Base-by-base conservation (phyloP, 2,888 invertebrate species). In the Campoplex nolae region DNA sequence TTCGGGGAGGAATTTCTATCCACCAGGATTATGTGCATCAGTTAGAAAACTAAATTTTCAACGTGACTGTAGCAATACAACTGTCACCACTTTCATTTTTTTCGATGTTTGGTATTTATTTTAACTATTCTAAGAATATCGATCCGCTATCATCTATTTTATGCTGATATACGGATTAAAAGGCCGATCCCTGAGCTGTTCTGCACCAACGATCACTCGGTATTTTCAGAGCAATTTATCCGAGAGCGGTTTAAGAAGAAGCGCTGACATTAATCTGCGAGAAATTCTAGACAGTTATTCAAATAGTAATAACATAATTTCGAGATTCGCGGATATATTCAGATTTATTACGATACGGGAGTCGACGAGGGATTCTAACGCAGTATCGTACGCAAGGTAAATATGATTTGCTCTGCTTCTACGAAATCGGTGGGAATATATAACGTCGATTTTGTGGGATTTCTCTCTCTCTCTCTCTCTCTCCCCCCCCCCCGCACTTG, bases 381-480 rank as follows among this genome's bases (percentile, higher is more conserved):
- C 6, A 56, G n/a, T 56, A 45, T 56, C 70, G 38, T 56, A 73
- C 62, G 45, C 42, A 74, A 76, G 74, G 79, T 83, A 86, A 83
- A 86, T 85, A 79, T 79, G 68, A 86, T 83, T 86, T 76, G 62
- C 83, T 32, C 75, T 62, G 56, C 83, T 65, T 48, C 62, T 78
- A 16, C 77, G 74, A 79, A 86, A 86, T 83, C 79, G 79, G 13
- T 48, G 62, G 38, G 62, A 2, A 76, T 76, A 83, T 83, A 79
- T 75, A 35, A 76, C 79, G 67, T 83, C 51, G 83, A 83, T 86
- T 86, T 83, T 67, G 67, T 88, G 88, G 88, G 85, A 89, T 84
- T 81, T 77, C 42, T 70, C 74, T 77, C 75, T 18, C 58, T 16
- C 58, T 35, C 73, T 23, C 35, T 32, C 32, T 23, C 42, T 23